These are phyloP conservation scores for Chelonus insularis DNA, from an alignment of 1,140 invertebrate species.

Conservation along the genomic window DNA sequence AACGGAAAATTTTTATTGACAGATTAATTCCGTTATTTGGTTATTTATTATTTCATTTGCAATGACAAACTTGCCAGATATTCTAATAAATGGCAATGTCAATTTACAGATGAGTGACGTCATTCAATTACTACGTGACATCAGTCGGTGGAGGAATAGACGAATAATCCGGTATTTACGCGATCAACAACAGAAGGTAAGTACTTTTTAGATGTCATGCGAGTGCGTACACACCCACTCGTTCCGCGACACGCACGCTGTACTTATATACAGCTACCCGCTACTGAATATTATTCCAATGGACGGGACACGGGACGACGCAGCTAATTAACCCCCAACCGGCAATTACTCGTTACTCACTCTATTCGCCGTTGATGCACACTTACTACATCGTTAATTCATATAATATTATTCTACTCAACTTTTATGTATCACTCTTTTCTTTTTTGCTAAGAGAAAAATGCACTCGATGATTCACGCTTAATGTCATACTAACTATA, in stretches of 20 bases:
- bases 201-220: constrained; percentile 41
- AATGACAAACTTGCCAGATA: too few relatives aligned
- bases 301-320: constrained; percentile 2
- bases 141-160: background rate
- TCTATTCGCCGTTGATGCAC: constrained; percentile 11
- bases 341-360: constrained; percentile 28
- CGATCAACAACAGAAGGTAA: background rate
- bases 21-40: too few relatives aligned
- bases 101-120: background rate
- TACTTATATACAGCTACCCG: background rate
- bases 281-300: constrained; percentile 24
- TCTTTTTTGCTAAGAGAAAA: constrained; percentile 1
- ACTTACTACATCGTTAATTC: constrained; percentile 27
- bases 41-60: too few relatives aligned
- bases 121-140: background rate
- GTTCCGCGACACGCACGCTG: constrained; percentile 19
- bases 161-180: background rate
- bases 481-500: too few relatives aligned
- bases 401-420: constrained; percentile 20
- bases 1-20: too few relatives aligned
- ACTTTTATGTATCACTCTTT: constrained; percentile 10
- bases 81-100: too few relatives aligned
- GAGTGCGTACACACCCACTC: constrained; percentile 39
- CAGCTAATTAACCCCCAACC: constrained; percentile 24
- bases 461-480: constrained; percentile 9